Base-by-base conservation (phyloP, 2,888 invertebrate genomes). In the Heliconius ethilla region DNA sequence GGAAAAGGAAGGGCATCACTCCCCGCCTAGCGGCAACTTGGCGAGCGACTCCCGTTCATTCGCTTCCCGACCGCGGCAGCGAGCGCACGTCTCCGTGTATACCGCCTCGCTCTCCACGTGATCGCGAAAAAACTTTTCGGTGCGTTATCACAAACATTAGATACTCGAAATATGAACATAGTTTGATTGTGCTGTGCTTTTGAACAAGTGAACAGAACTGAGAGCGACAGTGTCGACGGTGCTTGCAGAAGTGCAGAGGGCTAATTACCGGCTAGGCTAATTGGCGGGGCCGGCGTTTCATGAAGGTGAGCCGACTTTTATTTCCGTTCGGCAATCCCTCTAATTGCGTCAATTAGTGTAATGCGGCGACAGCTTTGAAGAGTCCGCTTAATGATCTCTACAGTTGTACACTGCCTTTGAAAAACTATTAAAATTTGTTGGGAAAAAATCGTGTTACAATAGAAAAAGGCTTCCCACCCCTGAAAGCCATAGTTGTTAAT, bases 271-370 rank as follows among this genome's bases (percentile, higher is more conserved):
- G 91, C 89, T 91, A 90, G 90, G 89, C 93, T 94, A 94, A 94
- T 94, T 94, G 93, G 92, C 91, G 88, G 89, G 89, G 89, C 92
- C 91, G 92, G 91, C 92, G 92, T 92, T 94, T 92, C 92, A 94
- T 94, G 94, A 94, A 94, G 94, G 94, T 94, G 92, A 94, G 94
- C 89, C 89, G 92, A 91, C 92, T 94, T 93, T 94, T 93, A 94
- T 94, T 94, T 94, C 93, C 93, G 93, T 94, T 93, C 92, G 90
- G 92, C 92, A 93, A 94, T 94, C 92, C 92, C 93, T 93, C 93
- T 94, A 94, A 94, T 93, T 94, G 93, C 91, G 89, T 92, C 94
- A 93, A 94, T 94, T 94, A 94, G 94, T 92, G 92, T 94, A 94
- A 93, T 94, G 92, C 91, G 92, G 91, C 92, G 93, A 93, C 94